Evolutionary conservation across 2,888 invertebrate species (phyloP).

Genomic region (Tachina lurida): DNA sequence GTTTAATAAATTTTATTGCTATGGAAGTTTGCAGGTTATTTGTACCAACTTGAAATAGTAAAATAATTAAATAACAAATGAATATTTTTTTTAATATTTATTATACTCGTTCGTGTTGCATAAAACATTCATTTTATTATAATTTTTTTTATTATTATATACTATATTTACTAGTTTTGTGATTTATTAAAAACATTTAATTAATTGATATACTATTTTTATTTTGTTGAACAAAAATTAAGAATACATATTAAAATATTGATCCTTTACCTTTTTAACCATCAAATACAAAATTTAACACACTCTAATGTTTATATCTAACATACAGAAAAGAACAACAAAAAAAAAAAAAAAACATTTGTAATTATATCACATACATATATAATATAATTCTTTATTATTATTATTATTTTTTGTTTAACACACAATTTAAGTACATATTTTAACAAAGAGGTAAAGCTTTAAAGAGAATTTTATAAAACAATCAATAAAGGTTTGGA

Average conservation of each 20-base stretch:
- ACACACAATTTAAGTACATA: slow-evolving; percentile 43
- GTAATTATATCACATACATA: slow-evolving; percentile 48
- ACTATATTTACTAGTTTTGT: slow-evolving; percentile 46
- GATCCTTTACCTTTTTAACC: slow-evolving; percentile 54
- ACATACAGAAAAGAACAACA: slow-evolving; percentile 39
- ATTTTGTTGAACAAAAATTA: slow-evolving; percentile 59
- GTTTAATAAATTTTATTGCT: not conserved
- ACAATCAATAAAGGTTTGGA: slow-evolving; percentile 47
- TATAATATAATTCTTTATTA: slow-evolving; percentile 22
- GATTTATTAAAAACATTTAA: slow-evolving; percentile 58
- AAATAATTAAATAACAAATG: slow-evolving; percentile 6
- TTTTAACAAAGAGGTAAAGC: slow-evolving; percentile 58
- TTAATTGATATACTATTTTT: slow-evolving; percentile 18
- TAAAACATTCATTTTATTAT: slow-evolving; percentile 38
- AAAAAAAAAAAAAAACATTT: slow-evolving; percentile 56
- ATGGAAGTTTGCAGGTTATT: not conserved
- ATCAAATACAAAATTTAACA: slow-evolving; percentile 42
- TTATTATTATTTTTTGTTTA: slow-evolving; percentile 26
- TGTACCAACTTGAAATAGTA: not conserved
- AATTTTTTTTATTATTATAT: slow-evolving; percentile 27
- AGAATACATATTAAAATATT: slow-evolving; percentile 18
- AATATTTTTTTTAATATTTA: slow-evolving; percentile 1
- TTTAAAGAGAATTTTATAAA: slow-evolving; percentile 43
- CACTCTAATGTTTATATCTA: slow-evolving; percentile 50
- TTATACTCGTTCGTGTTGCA: not conserved